Evolutionary conservation across 2,888 invertebrate genomes (phyloP), one percentile per base, ranked within the genome.

Genomic region (Drosophila colorata): DNA sequence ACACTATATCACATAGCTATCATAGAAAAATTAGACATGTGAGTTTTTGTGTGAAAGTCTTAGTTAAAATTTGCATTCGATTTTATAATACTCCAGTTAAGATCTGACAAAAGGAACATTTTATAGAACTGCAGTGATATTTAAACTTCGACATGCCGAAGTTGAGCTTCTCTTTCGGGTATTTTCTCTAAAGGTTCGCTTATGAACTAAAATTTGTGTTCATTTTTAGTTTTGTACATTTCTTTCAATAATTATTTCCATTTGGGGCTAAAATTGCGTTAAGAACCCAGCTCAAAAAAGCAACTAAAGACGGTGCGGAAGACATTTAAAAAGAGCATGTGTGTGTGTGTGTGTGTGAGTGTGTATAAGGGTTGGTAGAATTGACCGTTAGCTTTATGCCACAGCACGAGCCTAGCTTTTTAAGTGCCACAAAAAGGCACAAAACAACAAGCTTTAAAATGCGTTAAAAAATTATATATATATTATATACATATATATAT

Each of bases 241-340:
- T 31, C 37, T 48, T 53, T 38, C 47, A 23, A 48, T 25, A 47
- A 9, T 43, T 59, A 35, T 49, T 33, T 38, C 31, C 28, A 16
- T 23, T 25, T 46, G 9, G 37, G 33, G 48, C 18, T 20, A 14
- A 49, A 9, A 14, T 31, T 18, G 28, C 33, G 20, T 48, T 25
- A 56, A 33, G 43, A 66, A 31, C 2, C 18, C 59, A 25, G 35
- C 16, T n/a, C n/a, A 13, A 18, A 20, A 55, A 57, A 14, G 11
- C 38, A 68, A 73, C 43, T 59, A 6, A 69, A 74, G 41, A 14
- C 47, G 35, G 63, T 69, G 75, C 73, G 73, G 73, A 73, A 73
- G 73, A 73, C 73, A 48, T 71, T 41, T 6, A 7, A 40, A 55
- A 16, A 20, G 11, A 31, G 46, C 23, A 35, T 18, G 55, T 40